Conservation (phyloP, 2,113 vertebrate species). For the Nyctibius bracteatus region DNA sequence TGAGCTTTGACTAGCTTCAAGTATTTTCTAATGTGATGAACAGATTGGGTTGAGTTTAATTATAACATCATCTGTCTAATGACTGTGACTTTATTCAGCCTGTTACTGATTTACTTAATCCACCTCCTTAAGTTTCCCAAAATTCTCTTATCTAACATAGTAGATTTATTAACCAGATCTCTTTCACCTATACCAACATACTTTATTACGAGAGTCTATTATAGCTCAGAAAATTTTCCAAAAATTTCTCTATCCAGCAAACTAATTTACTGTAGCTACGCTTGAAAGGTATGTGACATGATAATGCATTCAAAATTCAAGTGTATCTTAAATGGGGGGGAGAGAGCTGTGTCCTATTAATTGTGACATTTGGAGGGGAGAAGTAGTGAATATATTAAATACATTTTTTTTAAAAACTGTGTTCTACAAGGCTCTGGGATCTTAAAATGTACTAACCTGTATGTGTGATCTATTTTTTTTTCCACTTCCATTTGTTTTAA, state of each 20-base stretch:
- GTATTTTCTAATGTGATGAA: background rate
- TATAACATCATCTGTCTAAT: background rate
- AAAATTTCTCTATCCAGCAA: background rate
- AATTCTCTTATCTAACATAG: background rate
- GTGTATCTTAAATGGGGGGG: background rate
- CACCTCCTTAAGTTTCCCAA: background rate
- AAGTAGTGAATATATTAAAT: background rate
- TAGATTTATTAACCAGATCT: background rate
- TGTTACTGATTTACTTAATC: background rate
- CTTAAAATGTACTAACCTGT: background rate
- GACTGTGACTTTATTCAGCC: background rate
- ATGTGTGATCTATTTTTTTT: background rate
- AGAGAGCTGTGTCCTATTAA: too few species aligned
- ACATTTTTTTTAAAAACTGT: background rate
- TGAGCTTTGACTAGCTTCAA: background rate
- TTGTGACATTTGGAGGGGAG: background rate
- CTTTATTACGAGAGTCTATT: background rate
- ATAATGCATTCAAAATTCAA: background rate
- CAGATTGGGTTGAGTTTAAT: background rate
- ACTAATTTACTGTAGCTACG: background rate
- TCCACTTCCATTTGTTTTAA: background rate
- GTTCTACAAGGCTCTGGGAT: background rate
- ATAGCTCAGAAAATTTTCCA: background rate
- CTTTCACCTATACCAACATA: background rate
- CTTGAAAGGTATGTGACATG: background rate